phyloP scores from a whole-genome alignment of 2,113 vertebrate genomes.

The Myxocyprinus asiaticus region DNA sequence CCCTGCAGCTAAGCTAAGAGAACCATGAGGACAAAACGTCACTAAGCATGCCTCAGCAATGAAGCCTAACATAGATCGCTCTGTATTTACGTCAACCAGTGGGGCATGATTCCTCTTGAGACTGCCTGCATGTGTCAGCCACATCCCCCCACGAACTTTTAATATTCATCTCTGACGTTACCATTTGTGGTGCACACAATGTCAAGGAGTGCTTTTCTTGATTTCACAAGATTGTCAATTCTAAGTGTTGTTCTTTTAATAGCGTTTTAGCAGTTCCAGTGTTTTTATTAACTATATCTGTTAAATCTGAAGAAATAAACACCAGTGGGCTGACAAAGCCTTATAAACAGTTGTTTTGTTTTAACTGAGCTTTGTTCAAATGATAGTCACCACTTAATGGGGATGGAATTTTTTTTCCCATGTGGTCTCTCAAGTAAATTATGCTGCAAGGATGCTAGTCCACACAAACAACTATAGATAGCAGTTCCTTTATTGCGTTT shows the following conservation, averaged over 20 bases:
- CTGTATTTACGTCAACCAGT: slow-evolving; percentile 49
- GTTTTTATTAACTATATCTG: neutral
- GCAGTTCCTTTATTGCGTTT: slow-evolving; percentile 35
- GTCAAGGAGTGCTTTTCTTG: neutral
- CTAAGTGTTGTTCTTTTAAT: too few relatives aligned
- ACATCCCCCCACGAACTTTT: slow-evolving; percentile 20
- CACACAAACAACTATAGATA: slow-evolving; percentile 1
- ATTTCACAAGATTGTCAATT: too few relatives aligned
- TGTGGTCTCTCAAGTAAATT: neutral
- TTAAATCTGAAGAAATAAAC: neutral
- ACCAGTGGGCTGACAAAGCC: neutral
- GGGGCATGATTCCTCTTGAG: slow-evolving; percentile 32
- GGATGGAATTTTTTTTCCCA: neutral
- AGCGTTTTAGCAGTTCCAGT: neutral
- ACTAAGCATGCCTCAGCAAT: slow-evolving; percentile 26
- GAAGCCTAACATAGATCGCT: slow-evolving; percentile 36
- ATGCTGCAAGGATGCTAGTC: slow-evolving; percentile 17
- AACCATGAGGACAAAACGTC: neutral
- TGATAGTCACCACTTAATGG: neutral
- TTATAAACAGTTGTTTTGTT: slow-evolving; percentile 18
- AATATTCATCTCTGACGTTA: slow-evolving; percentile 34
- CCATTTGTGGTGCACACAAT: slow-evolving; percentile 1
- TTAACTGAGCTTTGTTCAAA: slow-evolving; percentile 19
- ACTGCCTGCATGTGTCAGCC: slow-evolving; percentile 15
- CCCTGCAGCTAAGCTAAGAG: neutral